Evolutionary conservation across 2,797 vertebrate genomes (phyloP), one percentile per base, ranked within the genome.

Genomic region (Macrochelys suwanniensis): DNA sequence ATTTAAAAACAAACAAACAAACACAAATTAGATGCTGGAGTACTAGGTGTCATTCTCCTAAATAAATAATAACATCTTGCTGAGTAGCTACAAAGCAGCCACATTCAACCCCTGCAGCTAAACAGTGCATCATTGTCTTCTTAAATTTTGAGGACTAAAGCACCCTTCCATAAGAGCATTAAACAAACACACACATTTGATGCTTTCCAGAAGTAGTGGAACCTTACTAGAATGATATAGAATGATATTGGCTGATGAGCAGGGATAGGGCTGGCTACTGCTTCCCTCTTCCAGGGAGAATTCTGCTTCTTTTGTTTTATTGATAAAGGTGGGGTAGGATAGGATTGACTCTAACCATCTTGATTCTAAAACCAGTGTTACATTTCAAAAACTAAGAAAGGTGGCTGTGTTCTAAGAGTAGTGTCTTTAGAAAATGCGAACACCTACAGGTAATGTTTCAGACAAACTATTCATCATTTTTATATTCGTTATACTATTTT

Each of bases 91-190:
- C 49, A 90, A 87, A 78, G 59, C 25, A 89, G 25, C 4, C 16
- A 37, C 0, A 0, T 91, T 90, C 28, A 85, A 26, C 80, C 65
- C 37, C 45, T 82, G 74, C 87, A 90, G 57, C 82, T 94, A 89
- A 92, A 59, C 25, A 84, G 28, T 85, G 21, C 45, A 3, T 47
- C 85, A 2, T 84, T 95, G 86, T 51, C 33, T 78, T 94, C 57
- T 82, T 91, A 81, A 94, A 87, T 95, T 89, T 11, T 57, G 65
- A 91, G 92, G 89, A 93, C 53, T 1, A 3, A 91, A 87, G 65
- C 50, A 59, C 85, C 54, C 10, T 88, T 65, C 84, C 1, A 1
- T 82, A 82, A 91, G 8, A 88, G 23, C 53, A 71, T 90, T 65
- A 87, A 82, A 71, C 56, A 61, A 93, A 11, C 45, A 84, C 47